Conservation (phyloP, 2,888 invertebrate species). For the Isotomurus palustris region DNA sequence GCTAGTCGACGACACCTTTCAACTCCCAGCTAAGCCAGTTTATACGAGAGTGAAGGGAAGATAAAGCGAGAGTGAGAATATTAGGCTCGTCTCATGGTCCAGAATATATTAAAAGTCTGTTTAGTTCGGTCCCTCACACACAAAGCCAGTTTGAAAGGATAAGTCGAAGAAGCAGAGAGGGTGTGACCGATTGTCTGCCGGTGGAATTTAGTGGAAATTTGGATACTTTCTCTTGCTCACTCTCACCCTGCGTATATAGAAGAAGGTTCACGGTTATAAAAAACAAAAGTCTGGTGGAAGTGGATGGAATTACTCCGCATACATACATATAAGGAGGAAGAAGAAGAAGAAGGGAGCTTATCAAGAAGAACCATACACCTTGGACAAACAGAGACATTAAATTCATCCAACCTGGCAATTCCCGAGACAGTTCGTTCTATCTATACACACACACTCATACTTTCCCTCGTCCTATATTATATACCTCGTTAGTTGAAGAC, state of each 20-base stretch:
- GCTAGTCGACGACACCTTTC: too few species aligned
- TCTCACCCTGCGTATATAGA: too few species aligned
- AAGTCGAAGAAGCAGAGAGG: not conserved
- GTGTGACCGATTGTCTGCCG: constrained; percentile 3
- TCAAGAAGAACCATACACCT: constrained; percentile 13
- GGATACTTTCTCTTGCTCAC: constrained; percentile 5
- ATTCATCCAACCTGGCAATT: constrained; percentile 25
- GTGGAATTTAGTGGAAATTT: constrained; percentile 5
- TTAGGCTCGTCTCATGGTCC: too few species aligned
- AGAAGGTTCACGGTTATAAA: constrained; percentile 4
- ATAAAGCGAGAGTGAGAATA: too few species aligned
- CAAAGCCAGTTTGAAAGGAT: not conserved
- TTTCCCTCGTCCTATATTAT: not conserved
- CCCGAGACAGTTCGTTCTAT: constrained; percentile 22
- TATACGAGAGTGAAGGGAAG: not conserved
- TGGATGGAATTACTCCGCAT: too few species aligned
- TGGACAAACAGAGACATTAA: constrained; percentile 24
- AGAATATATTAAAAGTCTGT: too few species aligned
- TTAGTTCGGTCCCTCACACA: too few species aligned
- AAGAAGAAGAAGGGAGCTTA: constrained; percentile 4
- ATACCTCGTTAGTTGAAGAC: not conserved
- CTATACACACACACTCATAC: not conserved
- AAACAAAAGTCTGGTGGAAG: constrained; percentile 11
- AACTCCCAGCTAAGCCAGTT: not conserved
- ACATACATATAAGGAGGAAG: too few species aligned